Conservation (phyloP, 2,797 vertebrate species). For the Synanceia verrucosa region DNA sequence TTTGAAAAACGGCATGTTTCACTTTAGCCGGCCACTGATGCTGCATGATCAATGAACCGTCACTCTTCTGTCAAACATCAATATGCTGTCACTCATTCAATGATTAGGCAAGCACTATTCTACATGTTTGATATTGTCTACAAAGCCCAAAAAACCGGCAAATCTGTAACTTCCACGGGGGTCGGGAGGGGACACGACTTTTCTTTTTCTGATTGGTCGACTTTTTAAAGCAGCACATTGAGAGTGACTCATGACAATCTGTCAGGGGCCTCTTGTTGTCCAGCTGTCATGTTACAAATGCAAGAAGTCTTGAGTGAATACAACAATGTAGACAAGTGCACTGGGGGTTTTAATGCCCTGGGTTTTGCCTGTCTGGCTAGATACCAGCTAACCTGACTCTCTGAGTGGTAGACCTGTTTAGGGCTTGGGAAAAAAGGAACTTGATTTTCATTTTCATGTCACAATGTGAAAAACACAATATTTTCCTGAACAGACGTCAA, state of each 20-base stretch:
- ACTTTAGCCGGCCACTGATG: slow-evolving; percentile 15
- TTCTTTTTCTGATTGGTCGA: neutral
- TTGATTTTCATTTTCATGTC: no score
- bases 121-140: neutral
- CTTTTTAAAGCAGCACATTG: neutral
- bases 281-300: neutral
- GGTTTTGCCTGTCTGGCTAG: no score
- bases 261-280: neutral
- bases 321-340: neutral
- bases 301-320: neutral
- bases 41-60: neutral
- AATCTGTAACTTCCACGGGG: neutral
- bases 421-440: no score
- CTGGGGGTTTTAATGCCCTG: no score
- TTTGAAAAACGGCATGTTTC: slow-evolving; percentile 27
- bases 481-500: no score
- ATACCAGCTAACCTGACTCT: neutral
- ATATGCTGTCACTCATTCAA: neutral
- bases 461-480: no score
- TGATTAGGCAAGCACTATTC: neutral
- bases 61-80: neutral
- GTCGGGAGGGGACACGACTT: neutral
- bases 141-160: neutral
- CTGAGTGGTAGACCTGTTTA: no score
- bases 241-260: neutral